phyloP scores from a whole-genome alignment of 1,140 invertebrate genomes.

The Artemia franciscana region DNA sequence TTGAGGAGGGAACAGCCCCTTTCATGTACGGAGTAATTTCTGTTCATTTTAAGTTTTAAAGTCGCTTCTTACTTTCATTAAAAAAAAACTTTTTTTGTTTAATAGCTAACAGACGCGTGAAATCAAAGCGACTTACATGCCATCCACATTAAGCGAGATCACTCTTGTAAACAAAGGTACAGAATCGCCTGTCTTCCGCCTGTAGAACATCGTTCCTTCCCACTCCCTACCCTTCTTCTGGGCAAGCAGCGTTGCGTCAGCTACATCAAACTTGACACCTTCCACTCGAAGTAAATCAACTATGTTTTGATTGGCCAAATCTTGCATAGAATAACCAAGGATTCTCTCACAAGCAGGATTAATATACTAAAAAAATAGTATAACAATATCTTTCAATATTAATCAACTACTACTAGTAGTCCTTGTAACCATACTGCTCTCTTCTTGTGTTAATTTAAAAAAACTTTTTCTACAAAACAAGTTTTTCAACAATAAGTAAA shows the following conservation, averaged over 20 bases:
- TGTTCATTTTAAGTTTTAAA: too few species aligned
- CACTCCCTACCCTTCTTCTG: conserved; percentile 54
- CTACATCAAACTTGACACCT: conserved; percentile 15
- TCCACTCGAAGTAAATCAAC: conserved; percentile 22
- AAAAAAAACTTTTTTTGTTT: too few species aligned
- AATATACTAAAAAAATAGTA: conserved; percentile 30
- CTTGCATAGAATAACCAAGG: conserved; percentile 43
- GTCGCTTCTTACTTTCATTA: too few species aligned
- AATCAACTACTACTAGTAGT: not conserved
- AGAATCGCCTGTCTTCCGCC: conserved; percentile 51
- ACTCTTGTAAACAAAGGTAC: conserved; percentile 50
- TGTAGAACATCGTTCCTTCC: conserved; percentile 57
- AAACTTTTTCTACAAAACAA: too few species aligned
- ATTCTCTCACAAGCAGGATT: conserved; percentile 52
- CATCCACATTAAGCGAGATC: conserved; percentile 36
- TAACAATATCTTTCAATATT: not conserved
- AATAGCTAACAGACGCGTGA: too few species aligned
- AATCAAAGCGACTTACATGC: conserved; percentile 32
- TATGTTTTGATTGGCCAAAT: conserved; percentile 47
- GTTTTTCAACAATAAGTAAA: too few species aligned
- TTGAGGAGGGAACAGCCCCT: too few species aligned
- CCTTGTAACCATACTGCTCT: not conserved
- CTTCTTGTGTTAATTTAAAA: too few species aligned
- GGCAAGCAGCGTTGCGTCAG: conserved; percentile 14
- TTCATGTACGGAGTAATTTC: too few species aligned